phyloP scores from a whole-genome alignment of 1,140 invertebrate genomes.

The Uloborus diversus region DNA sequence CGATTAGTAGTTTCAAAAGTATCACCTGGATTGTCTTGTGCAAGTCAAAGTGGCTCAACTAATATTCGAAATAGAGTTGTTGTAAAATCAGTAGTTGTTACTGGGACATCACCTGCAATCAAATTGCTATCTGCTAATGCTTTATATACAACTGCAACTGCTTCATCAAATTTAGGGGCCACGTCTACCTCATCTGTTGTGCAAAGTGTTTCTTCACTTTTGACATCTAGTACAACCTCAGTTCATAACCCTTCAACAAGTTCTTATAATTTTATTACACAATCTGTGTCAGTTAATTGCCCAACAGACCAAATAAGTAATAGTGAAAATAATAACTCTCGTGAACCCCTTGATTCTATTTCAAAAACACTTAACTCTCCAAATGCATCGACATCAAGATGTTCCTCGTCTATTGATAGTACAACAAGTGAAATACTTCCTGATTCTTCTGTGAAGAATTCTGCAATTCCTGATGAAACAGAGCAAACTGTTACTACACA shows the following conservation, averaged over 20 bases:
- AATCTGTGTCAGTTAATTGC: constrained; percentile 7
- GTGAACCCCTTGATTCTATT: neutral
- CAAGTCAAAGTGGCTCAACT: constrained; percentile 30
- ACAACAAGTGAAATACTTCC: constrained; percentile 42
- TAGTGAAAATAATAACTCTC: neutral
- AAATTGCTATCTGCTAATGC: constrained; percentile 42
- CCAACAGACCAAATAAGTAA: neutral
- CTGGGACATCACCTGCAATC: constrained; percentile 48
- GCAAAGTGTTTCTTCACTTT: constrained; percentile 13
- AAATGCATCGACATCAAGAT: constrained; percentile 12
- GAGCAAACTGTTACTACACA: neutral
- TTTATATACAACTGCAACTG: constrained; percentile 31
- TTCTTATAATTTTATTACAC: constrained; percentile 5
- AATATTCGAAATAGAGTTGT: constrained; percentile 49
- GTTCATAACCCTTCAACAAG: neutral
- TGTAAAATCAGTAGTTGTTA: constrained; percentile 57
- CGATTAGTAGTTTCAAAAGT: constrained; percentile 57
- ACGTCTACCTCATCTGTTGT: constrained; percentile 32
- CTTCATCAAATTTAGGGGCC: constrained; percentile 3
- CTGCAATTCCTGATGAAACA: neutral
- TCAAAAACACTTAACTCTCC: constrained; percentile 17
- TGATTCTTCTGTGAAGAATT: neutral
- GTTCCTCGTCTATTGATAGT: constrained; percentile 43
- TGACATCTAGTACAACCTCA: constrained; percentile 4
- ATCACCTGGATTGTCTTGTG: constrained; percentile 17